Percentiles rank a stretch among this genome's conserved stretches.
These are phyloP conservation scores for Acrossocheilus fasciatus DNA, from an alignment of 2,797 vertebrate genomes.

Conservation along the genomic window DNA sequence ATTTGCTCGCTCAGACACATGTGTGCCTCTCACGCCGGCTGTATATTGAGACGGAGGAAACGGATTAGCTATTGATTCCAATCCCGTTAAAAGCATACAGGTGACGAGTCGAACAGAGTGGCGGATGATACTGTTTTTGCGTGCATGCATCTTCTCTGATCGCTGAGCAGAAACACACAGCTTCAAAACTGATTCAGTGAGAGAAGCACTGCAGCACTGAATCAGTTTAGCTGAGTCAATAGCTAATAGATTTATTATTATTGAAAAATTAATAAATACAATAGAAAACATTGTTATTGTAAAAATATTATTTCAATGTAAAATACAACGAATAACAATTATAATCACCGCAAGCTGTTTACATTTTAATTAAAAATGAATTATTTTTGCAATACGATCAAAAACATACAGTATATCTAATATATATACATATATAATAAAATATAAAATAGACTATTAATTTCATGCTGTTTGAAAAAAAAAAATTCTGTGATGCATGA, in stretches of 20 bases:
- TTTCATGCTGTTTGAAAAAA: too few relatives aligned
- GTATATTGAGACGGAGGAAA: conserved; percentile 24
- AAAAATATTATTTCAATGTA: not conserved
- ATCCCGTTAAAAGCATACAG: conserved; percentile 48
- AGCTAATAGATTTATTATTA: not conserved
- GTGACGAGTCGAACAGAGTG: conserved; percentile 27
- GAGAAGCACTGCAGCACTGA: not conserved
- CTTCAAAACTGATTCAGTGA: conserved; percentile 8
- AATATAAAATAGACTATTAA: not conserved
- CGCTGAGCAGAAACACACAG: not conserved
- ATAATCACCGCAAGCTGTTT: not conserved
- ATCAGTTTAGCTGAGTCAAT: not conserved
- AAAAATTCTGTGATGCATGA: too few relatives aligned
- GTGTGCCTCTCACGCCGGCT: not conserved
- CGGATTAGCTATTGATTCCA: conserved; percentile 37
- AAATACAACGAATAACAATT: not conserved
- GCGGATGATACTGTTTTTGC: not conserved
- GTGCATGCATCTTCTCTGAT: not conserved
- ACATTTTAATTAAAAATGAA: not conserved
- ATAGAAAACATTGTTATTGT: not conserved
- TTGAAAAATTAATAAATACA: too few relatives aligned
- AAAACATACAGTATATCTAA: too few relatives aligned
- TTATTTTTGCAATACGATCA: not conserved
- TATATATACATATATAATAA: not conserved
- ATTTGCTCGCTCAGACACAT: conserved; percentile 25